Conservation (phyloP, 2,113 vertebrate genomes). For the Oryctolagus cuniculus region DNA sequence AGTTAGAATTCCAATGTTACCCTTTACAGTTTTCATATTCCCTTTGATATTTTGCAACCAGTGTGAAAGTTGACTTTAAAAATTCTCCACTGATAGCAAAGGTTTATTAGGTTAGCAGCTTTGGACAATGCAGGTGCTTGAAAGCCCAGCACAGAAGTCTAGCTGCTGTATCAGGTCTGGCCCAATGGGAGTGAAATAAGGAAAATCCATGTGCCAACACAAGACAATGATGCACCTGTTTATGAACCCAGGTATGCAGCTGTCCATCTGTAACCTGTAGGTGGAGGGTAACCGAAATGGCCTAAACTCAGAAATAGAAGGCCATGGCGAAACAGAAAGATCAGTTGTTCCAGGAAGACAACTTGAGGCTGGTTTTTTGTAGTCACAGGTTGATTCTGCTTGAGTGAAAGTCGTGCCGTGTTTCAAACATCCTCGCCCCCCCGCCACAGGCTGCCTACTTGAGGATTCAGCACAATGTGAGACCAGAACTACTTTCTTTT, state of each 20-base stretch:
- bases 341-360: not conserved
- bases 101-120: conserved; percentile 8
- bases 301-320: not conserved
- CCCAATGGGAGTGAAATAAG: not conserved
- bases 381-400: conserved; percentile 54
- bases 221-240: not conserved
- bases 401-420: conserved; percentile 22
- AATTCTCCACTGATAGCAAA: conserved; percentile 49
- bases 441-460: not conserved
- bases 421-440: conserved; percentile 10
- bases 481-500: conserved; percentile 38
- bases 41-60: conserved; percentile 69
- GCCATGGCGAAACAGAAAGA: not conserved
- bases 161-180: not conserved
- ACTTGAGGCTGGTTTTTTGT: conserved; percentile 19
- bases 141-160: conserved; percentile 6
- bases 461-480: conserved; percentile 29
- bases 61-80: conserved; percentile 58
- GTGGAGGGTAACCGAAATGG: not conserved
- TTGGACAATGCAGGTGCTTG: not conserved
- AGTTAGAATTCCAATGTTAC: conserved; percentile 55
- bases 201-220: not conserved
- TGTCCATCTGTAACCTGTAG: not conserved
- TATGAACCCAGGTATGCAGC: not conserved
- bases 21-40: conserved; percentile 52